These are phyloP conservation scores for Acanthaster planci DNA, from an alignment of 35 echinoderm and acorn worm species.

Conservation along the genomic window DNA sequence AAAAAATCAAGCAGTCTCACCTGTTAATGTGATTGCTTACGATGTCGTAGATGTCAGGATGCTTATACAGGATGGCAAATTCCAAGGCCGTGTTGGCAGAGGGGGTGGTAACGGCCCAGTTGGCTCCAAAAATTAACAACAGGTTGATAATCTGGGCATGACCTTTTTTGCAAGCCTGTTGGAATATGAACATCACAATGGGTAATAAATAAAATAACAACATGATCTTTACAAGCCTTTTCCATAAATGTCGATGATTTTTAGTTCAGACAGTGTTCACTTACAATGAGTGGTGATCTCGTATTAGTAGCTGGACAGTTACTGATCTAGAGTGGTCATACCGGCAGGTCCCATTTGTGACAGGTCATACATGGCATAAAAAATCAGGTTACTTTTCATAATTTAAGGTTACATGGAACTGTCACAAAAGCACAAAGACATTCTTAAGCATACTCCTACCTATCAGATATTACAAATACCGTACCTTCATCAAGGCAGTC, in stretches of 20 bases:
- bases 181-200: neutral
- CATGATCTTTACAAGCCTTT: no score
- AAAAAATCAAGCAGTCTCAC: neutral
- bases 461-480: no score
- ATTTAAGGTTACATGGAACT: neutral
- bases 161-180: slow-evolving; percentile 75
- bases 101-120: slow-evolving; percentile 67
- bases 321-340: no score
- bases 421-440: neutral
- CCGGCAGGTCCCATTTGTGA: no score
- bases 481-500: slow-evolving; percentile 85
- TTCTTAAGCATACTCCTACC: no score
- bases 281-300: no score
- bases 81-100: slow-evolving; percentile 51
- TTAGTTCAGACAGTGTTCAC: no score
- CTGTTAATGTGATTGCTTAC: slow-evolving; percentile 63
- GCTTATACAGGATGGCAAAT: slow-evolving; percentile 69
- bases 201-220: no score
- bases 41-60: slow-evolving; percentile 62
- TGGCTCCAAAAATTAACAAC: slow-evolving; percentile 75
- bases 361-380: no score
- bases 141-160: slow-evolving; percentile 69
- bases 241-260: no score
- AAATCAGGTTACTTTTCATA: no score
- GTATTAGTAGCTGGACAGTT: no score